These are phyloP conservation scores for Spisula solida DNA, from an alignment of 2,888 invertebrate species.

Conservation along the genomic window DNA sequence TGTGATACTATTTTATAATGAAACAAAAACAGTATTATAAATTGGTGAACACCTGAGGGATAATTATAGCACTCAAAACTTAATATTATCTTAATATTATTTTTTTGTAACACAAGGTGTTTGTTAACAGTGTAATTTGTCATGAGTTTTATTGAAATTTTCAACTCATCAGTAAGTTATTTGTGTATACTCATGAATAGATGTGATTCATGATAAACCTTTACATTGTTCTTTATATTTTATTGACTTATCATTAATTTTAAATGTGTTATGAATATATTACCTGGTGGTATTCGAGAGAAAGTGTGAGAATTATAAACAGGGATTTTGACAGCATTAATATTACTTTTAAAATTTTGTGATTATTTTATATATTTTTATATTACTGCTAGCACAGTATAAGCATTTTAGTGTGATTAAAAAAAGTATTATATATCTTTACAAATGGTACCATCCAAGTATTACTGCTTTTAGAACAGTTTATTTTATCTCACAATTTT, in stretches of 20 bases:
- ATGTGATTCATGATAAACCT: constrained; percentile 1
- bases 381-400: not conserved
- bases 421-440: constrained; percentile 20
- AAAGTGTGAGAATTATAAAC: not conserved
- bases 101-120: not conserved
- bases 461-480: constrained; percentile 12
- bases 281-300: not conserved
- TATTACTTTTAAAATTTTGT: not conserved
- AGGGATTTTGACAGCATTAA: constrained; percentile 42
- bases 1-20: not conserved
- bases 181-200: constrained; percentile 3
- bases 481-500: constrained; percentile 7
- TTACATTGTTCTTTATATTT: constrained; percentile 1
- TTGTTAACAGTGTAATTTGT: not conserved
- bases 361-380: not conserved
- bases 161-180: not conserved
- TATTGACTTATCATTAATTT: not conserved
- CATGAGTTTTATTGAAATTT: not conserved
- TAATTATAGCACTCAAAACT: not conserved
- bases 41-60: not conserved
- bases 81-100: no score
- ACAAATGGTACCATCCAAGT: not conserved
- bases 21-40: constrained; percentile 16
- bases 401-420: constrained; percentile 3
- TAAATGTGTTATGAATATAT: not conserved